A percentile compares a stretch with the other conserved stretches of the same genome.
phyloP scores from a whole-genome alignment of 2,113 vertebrate genomes.

The crab-eating macaque (Macaca fascicularis) region DNA sequence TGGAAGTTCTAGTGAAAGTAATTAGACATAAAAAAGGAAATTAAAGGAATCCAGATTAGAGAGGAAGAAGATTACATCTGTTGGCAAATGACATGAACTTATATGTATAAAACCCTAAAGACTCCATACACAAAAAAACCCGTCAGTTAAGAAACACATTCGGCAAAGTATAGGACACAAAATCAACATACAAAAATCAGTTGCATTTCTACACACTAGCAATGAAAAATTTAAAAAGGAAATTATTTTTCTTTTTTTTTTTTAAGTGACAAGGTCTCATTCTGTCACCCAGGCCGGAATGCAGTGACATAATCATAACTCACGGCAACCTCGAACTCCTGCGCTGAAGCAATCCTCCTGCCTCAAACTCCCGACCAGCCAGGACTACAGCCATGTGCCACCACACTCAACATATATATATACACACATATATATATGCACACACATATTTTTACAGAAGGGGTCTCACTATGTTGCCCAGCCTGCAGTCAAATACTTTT shows the following conservation, averaged over 20 bases:
- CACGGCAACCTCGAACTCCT: too few species aligned
- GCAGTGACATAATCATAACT: too few species aligned
- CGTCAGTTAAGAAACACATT: neutral
- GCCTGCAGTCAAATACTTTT: neutral
- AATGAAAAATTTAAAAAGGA: neutral
- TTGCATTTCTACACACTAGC: neutral
- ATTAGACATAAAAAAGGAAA: neutral
- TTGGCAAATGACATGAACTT: neutral
- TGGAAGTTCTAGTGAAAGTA: neutral
- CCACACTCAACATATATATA: too few species aligned
- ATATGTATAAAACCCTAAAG: neutral
- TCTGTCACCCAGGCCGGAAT: too few species aligned
- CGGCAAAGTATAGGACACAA: neutral
- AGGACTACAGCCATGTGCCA: too few species aligned
- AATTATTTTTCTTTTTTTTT: neutral
- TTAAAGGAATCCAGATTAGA: neutral
- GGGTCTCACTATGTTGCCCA: too few species aligned
- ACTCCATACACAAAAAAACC: neutral
- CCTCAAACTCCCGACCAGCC: too few species aligned
- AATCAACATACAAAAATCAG: neutral
- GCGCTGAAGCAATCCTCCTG: too few species aligned
- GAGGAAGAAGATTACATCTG: neutral
- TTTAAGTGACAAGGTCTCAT: too few species aligned
- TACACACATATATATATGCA: neutral
- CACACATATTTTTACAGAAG: neutral